These are phyloP conservation scores for Pristionchus japonicus DNA, from an alignment of 2,888 invertebrate genomes.

Conservation along the genomic window DNA sequence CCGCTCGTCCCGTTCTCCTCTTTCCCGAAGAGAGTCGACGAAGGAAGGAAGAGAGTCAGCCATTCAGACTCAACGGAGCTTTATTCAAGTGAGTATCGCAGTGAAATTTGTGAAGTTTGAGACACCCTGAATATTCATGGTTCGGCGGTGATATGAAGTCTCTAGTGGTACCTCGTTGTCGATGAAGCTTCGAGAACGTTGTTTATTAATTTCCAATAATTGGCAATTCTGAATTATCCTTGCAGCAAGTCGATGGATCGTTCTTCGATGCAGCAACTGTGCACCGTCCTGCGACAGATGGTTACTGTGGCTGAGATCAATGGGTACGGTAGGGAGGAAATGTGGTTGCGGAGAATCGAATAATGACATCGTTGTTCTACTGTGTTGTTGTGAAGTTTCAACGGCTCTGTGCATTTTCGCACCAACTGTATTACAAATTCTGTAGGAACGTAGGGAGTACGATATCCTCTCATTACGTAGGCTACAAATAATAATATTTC, in stretches of 20 bases:
- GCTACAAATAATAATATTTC: no score
- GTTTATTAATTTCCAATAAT: background rate
- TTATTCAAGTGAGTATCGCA: conserved; percentile 8
- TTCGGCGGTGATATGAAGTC: background rate
- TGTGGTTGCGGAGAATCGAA: background rate
- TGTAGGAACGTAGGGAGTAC: background rate
- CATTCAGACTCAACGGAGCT: background rate
- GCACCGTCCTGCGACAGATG: conserved; percentile 29
- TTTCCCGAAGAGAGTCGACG: background rate
- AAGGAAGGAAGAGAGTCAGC: background rate
- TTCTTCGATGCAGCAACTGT: conserved; percentile 14
- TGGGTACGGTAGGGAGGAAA: conserved; percentile 34
- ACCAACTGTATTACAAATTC: background rate
- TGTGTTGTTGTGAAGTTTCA: background rate
- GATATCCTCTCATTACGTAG: background rate
- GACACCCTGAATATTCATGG: background rate
- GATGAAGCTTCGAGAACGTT: background rate
- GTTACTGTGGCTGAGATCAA: conserved; percentile 28
- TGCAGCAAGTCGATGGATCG: background rate
- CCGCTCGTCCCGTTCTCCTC: background rate
- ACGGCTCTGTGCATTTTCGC: background rate
- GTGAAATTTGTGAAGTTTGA: background rate
- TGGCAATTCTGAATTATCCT: no score
- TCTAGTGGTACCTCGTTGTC: no score
- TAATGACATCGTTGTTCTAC: no score